Evolutionary conservation across 92 coral and sea anemone species (phyloP).

Genomic region (Palythoa grandiflora): DNA sequence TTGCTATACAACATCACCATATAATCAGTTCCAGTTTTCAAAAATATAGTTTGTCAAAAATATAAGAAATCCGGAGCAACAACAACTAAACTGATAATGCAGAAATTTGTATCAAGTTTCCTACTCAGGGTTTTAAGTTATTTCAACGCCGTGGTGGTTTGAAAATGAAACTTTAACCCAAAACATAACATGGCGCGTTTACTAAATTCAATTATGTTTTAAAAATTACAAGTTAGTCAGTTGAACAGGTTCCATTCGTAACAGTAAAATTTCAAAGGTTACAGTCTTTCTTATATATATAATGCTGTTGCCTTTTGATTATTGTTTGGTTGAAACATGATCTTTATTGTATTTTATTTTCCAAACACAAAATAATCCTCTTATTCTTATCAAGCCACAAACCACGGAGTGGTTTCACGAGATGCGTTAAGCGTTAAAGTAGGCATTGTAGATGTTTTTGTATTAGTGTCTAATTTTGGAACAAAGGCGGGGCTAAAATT

Average conservation of each 20-base stretch:
- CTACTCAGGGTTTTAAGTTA: no score
- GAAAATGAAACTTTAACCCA: no score
- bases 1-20: not conserved
- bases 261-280: not conserved
- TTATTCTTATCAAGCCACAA: not conserved
- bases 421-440: not conserved
- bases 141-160: no score
- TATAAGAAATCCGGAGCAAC: not conserved
- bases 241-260: no score
- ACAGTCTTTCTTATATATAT: not conserved
- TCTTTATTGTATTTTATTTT: not conserved
- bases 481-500: not conserved
- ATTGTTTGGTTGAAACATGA: not conserved
- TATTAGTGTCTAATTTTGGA: not conserved
- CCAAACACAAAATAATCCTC: not conserved
- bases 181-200: no score
- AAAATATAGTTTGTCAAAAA: not conserved
- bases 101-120: not conserved
- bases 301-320: not conserved
- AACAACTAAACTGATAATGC: not conserved
- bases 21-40: not conserved
- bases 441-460: not conserved
- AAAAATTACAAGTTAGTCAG: no score
- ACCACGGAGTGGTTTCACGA: not conserved
- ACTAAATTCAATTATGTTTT: no score